Base-by-base conservation (phyloP, 2,888 invertebrate genomes). In the Clepsis dumicolana region DNA sequence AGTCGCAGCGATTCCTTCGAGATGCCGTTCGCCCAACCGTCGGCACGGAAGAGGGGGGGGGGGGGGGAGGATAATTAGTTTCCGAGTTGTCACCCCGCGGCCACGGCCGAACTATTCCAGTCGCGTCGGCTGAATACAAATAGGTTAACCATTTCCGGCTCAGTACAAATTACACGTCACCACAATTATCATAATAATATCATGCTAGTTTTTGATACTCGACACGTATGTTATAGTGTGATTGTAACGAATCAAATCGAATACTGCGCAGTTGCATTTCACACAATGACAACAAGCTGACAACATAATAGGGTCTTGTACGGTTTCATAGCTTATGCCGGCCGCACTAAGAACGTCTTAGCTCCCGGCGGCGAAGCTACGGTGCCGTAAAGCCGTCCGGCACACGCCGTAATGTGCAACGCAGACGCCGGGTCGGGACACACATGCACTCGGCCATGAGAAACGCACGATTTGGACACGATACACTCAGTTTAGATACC, bases 41-140 rank as follows among this genome's bases (percentile, higher is more conserved):
- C 48, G 18, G 48, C 48, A 7, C 21, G 21, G 14, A 2, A 10
- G 0, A 4, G 21, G 5, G 24, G 5, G 32, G 16, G 32, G 41
- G 54, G n/a, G 1, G n/a, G 24, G 27, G 53, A 16, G 21, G 29
- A 32, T 64, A 64, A 64, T 64, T 64, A 64, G 64, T 64, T 64
- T 48, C 64, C 12, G 29, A 64, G 64, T 64, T 64, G 64, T 56
- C 56, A 14, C 59, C 48, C 59, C 41, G 56, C 21, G 8, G 57
- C 57, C 4, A 18, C 25, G 59, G 25, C 25, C 48, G 27, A 56
- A 64, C 64, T 64, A 64, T 44, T 32, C 32, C 54, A n/a, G 41
- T 21, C 50, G 35, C 10, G 56, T 16, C 32, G 32, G 32, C 44
- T 5, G 48, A 64, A 64, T 56, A 64, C 64, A 56, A 64, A 64